These are phyloP conservation scores for Trichomycterus rosablanca DNA, from an alignment of 2,113 vertebrate species.

Conservation along the genomic window DNA sequence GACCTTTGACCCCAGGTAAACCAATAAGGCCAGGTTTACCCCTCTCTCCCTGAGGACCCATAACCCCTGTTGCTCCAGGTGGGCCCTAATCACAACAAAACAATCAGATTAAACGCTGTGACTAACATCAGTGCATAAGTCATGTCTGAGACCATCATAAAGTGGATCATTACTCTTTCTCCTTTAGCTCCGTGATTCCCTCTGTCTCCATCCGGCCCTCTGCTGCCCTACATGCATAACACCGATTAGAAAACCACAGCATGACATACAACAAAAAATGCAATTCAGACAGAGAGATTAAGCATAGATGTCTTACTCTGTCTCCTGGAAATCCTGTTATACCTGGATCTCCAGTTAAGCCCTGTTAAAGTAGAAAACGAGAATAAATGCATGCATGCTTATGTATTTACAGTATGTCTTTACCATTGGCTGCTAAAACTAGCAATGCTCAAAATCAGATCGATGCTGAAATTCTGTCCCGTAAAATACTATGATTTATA, in stretches of 20 bases:
- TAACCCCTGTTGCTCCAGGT: constrained; percentile 58
- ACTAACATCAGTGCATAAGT: neutral
- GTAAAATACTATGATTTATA: no score
- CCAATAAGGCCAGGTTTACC: constrained; percentile 65
- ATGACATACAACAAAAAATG: neutral
- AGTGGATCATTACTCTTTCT: constrained; percentile 57
- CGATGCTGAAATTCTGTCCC: no score
- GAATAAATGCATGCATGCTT: no score
- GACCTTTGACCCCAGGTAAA: constrained; percentile 64
- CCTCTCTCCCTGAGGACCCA: constrained; percentile 59
- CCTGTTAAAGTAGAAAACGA: constrained; percentile 43
- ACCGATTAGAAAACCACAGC: constrained; percentile 3
- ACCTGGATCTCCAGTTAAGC: constrained; percentile 63
- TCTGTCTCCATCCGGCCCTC: constrained; percentile 60
- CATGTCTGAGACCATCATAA: neutral
- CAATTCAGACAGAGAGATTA: constrained; percentile 1
- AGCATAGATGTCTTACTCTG: constrained; percentile 57
- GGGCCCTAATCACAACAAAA: constrained; percentile 58
- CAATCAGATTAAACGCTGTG: neutral
- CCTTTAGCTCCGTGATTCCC: constrained; percentile 70
- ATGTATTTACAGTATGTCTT: no score
- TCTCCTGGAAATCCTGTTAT: constrained; percentile 61
- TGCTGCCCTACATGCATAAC: constrained; percentile 59
- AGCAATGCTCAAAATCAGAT: no score
- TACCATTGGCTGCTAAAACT: no score